These are phyloP conservation scores for Ypsolopha sequella DNA, from an alignment of 2,888 invertebrate species.

Conservation along the genomic window DNA sequence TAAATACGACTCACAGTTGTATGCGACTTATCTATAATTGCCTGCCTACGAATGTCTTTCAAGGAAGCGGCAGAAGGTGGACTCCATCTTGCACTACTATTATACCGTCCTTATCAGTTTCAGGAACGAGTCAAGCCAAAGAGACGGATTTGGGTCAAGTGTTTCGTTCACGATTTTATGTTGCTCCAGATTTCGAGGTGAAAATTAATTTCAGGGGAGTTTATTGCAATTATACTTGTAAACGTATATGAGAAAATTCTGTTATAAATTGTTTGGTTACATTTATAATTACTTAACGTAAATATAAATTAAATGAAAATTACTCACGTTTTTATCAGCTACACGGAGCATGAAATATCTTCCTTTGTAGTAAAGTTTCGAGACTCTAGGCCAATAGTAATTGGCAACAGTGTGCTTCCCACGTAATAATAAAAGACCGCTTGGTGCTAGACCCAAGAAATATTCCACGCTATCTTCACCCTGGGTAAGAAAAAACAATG, in stretches of 20 bases:
- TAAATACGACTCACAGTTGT: slow-evolving; percentile 59
- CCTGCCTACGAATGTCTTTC: slow-evolving; percentile 66
- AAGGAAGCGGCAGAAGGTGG: slow-evolving; percentile 53
- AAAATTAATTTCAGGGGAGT: not conserved
- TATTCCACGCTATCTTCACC: slow-evolving; percentile 97
- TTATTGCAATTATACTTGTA: not conserved
- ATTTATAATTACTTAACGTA: not conserved
- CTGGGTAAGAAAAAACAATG: slow-evolving; percentile 54
- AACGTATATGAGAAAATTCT: not conserved
- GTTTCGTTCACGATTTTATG: slow-evolving; percentile 21
- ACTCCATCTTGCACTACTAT: slow-evolving; percentile 57
- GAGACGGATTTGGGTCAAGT: slow-evolving; percentile 49
- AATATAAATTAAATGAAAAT: not conserved
- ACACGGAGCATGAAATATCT: slow-evolving; percentile 97
- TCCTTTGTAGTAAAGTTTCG: slow-evolving; percentile 96
- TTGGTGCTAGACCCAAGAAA: slow-evolving; percentile 95
- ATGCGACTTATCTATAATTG: slow-evolving; percentile 68
- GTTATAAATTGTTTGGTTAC: not conserved
- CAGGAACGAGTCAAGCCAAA: slow-evolving; percentile 29
- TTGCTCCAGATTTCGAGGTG: not conserved
- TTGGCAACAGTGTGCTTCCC: slow-evolving; percentile 97
- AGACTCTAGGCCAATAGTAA: slow-evolving; percentile 98
- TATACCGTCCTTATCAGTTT: slow-evolving; percentile 36
- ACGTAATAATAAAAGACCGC: slow-evolving; percentile 93
- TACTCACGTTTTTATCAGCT: slow-evolving; percentile 94